Base-by-base conservation (phyloP, 2,113 vertebrate species). In the Cricetomys ansorgei region DNA sequence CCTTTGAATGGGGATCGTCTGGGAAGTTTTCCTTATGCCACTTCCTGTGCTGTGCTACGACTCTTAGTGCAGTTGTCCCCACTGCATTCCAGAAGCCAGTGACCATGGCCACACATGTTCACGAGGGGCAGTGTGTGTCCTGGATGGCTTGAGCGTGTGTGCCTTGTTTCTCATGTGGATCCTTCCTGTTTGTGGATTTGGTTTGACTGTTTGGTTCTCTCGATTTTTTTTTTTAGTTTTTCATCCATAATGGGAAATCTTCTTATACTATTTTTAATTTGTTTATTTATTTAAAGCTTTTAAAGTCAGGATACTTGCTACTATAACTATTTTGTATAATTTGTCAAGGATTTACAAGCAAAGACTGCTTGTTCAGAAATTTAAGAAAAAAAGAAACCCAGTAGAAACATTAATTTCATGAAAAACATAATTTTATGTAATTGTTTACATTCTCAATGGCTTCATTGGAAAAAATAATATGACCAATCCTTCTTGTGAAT, bases 271-370 rank as follows among this genome's bases (percentile, higher is more conserved):
- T 40, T 72, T 65, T 72, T 2, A 67, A 75, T 75, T 40, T 83
- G 29, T 10, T 40, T 43, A 72, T 40, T 27, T 93, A 64, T 77
- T 91, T 76, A 87, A 92, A 93, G 91, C 15, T 73, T 55, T 73
- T 2, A 10, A 40, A 87, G 62, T 57, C 45, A 85, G 62, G 87
- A 57, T 67, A 43, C 16, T 83, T 95, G 29, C 40, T 53, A 40
- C 73, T 89, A 73, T 76, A 95, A 70, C 25, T 13, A 89, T 83
- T 92, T 95, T 45, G 15, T n/a, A 79, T 48, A 89, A 92, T 53
- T 96, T 69, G 55, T 85, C 48, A 89, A 91, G 21, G 55, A 5
- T 96, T 96, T 97, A 13, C 23, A 75, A 89, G 88, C 92, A 62
- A 96, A 91, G 92, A 64, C 1, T 34, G 7, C 67, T 94, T 65